These are phyloP conservation scores for Enteromius thamalakanensis DNA, from an alignment of 2,797 vertebrate genomes.

Conservation along the genomic window DNA sequence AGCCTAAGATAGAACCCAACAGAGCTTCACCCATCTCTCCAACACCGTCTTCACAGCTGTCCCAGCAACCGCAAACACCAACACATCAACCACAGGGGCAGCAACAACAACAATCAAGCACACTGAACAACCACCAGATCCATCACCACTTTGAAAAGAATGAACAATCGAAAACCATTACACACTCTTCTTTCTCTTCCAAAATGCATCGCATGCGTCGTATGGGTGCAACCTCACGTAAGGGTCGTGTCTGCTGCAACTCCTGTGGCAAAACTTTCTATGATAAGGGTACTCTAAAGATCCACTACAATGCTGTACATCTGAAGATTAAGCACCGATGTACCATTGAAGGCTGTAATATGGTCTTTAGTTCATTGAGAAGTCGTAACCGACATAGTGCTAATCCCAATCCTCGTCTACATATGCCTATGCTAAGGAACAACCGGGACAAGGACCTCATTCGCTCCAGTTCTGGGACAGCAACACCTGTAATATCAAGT, in stretches of 20 bases:
- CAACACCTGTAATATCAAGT: constrained; percentile 96
- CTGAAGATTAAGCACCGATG: constrained; percentile 96
- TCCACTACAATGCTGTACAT: constrained; percentile 97
- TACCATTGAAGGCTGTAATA: constrained; percentile 91
- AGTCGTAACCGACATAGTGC: constrained; percentile 96
- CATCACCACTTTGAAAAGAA: constrained; percentile 82
- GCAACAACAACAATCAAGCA: constrained; percentile 70
- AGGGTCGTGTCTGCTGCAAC: constrained; percentile 97
- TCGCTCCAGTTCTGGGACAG: constrained; percentile 86
- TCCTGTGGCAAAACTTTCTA: constrained; percentile 96
- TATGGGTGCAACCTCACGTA: constrained; percentile 94
- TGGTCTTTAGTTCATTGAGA: constrained; percentile 94
- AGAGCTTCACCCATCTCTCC: constrained; percentile 90
- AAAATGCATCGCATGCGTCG: constrained; percentile 98
- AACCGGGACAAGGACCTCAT: constrained; percentile 99
- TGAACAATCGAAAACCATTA: constrained; percentile 81
- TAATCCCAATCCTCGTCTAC: constrained; percentile 95
- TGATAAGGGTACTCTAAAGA: constrained; percentile 93
- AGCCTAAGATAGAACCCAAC: constrained; percentile 94
- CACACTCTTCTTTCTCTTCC: constrained; percentile 94
- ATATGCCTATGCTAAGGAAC: constrained; percentile 91
- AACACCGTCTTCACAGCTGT: constrained; percentile 79
- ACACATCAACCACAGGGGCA: constrained; percentile 69
- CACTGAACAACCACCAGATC: constrained; percentile 75
- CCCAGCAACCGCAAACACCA: constrained; percentile 73